Conservation (phyloP, 1,140 invertebrate genomes). For the Drosophila micromelanica region DNA sequence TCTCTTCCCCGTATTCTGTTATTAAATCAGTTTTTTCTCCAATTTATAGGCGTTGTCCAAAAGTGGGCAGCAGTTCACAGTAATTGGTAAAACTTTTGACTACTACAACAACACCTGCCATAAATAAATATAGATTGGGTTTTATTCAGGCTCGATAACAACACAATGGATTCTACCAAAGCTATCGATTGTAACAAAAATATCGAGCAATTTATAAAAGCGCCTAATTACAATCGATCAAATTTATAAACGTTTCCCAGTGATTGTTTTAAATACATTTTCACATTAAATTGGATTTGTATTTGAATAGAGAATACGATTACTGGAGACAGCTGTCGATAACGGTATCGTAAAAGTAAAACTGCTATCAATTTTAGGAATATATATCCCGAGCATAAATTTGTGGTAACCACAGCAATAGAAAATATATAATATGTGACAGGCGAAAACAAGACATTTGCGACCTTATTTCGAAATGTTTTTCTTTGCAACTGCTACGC, state of each 20-base stretch:
- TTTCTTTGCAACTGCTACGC: neutral
- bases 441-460: neutral
- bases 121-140: neutral
- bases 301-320: too few relatives aligned
- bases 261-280: too few relatives aligned
- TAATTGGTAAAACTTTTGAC: neutral
- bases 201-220: too few relatives aligned
- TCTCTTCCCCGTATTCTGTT: neutral
- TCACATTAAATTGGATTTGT: too few relatives aligned
- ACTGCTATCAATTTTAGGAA: too few relatives aligned
- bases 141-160: neutral
- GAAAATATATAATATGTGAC: neutral
- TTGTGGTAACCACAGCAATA: neutral
- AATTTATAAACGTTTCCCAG: too few relatives aligned
- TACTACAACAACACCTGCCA: neutral
- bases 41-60: conserved; percentile 9
- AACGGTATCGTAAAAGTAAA: too few relatives aligned
- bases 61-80: conserved; percentile 13
- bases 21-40: neutral
- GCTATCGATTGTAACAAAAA: too few relatives aligned
- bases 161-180: too few relatives aligned
- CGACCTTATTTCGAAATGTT: neutral
- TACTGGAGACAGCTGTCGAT: too few relatives aligned
- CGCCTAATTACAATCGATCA: too few relatives aligned
- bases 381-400: too few relatives aligned